Evolutionary conservation across 2,797 vertebrate species (phyloP).

Genomic region (Rachycentron canadum): DNA sequence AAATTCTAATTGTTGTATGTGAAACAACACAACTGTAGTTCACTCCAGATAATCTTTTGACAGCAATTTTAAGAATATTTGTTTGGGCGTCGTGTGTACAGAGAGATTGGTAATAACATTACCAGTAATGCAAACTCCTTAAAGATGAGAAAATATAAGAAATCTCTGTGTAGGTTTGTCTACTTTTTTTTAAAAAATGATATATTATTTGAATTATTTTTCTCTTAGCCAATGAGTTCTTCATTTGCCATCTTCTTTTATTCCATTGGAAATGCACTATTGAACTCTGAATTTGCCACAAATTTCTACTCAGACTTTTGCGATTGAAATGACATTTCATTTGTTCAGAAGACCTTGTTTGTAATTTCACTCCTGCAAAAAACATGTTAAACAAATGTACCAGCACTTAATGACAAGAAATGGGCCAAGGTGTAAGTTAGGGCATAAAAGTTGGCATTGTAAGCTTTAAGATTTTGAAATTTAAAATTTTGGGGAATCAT

Average conservation of each 20-base stretch:
- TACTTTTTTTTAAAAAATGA: neutral
- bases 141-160: neutral
- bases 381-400: neutral
- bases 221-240: neutral
- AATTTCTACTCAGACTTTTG: neutral
- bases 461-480: neutral
- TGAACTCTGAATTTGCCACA: neutral
- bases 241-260: slow-evolving; percentile 1
- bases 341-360: neutral
- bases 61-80: neutral
- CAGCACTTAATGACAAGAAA: slow-evolving; percentile 28
- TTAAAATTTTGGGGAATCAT: neutral
- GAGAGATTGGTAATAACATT: neutral
- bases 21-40: neutral
- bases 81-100: neutral
- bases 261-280: neutral
- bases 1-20: neutral
- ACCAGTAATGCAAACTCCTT: neutral
- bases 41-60: neutral
- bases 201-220: neutral
- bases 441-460: neutral
- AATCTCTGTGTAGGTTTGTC: neutral
- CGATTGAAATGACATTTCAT: neutral
- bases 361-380: neutral
- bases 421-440: slow-evolving; percentile 4